A percentile compares a stretch with the other conserved stretches of the same genome.
Conservation (phyloP, 2,797 vertebrate genomes). For the Garrulus glandarius region DNA sequence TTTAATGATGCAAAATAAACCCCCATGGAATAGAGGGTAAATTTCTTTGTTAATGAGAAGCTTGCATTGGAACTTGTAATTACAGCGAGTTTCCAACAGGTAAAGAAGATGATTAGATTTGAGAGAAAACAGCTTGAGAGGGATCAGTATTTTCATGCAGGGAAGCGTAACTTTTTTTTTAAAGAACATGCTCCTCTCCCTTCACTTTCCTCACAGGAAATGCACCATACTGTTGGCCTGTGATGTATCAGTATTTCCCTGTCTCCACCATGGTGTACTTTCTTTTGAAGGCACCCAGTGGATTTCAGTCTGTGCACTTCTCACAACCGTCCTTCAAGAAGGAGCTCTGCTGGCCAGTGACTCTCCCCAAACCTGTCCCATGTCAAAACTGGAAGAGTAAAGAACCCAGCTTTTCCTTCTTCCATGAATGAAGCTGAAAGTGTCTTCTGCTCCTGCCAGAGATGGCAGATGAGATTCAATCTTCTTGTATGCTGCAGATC, state of each 20-base stretch:
- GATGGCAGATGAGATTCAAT: neutral
- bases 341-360: neutral
- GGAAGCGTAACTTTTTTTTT: neutral
- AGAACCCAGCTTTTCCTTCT: neutral
- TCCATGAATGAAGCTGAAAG: neutral
- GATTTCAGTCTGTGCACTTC: neutral
- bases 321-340: neutral
- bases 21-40: neutral
- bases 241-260: neutral
- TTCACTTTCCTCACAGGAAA: neutral
- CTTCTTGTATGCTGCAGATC: neutral
- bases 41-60: conserved; percentile 12
- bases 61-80: neutral
- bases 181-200: neutral
- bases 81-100: conserved; percentile 6
- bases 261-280: neutral
- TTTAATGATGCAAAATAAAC: conserved; percentile 1
- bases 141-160: neutral
- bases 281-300: neutral
- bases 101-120: neutral
- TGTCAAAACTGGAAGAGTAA: neutral
- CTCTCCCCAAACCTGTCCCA: neutral
- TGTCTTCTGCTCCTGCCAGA: neutral
- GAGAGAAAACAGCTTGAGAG: neutral
- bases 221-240: neutral